phyloP scores from a whole-genome alignment of 2,888 invertebrate genomes.

The Neoaliturus tenellus region DNA sequence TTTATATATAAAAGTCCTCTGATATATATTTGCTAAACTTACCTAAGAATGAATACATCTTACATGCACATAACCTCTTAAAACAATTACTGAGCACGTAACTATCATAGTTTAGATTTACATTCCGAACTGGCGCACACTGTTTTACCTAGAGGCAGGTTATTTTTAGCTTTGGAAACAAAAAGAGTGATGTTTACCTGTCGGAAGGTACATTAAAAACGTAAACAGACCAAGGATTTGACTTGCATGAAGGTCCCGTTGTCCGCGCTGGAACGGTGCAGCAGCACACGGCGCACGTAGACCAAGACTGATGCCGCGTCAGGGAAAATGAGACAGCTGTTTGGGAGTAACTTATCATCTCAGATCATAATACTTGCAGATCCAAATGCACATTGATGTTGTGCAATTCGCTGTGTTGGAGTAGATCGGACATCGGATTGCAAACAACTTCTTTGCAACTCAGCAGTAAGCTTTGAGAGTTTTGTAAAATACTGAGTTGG shows the following conservation, averaged over 20 bases:
- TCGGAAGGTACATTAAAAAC: slow-evolving; percentile 20
- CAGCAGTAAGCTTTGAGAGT: no score
- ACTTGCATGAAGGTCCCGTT: slow-evolving; percentile 39
- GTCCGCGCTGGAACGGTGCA: not conserved
- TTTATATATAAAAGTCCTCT: no score
- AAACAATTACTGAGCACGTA: no score
- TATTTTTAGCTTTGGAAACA: not conserved
- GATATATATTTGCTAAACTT: no score
- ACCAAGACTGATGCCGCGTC: not conserved
- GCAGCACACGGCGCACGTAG: not conserved
- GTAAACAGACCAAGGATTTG: slow-evolving; percentile 32
- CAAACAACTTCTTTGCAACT: no score
- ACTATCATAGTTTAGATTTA: not conserved
- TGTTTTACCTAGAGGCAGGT: not conserved
- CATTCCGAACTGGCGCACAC: not conserved
- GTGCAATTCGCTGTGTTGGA: not conserved
- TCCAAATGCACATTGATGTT: not conserved
- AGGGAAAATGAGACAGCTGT: not conserved
- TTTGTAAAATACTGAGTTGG: no score
- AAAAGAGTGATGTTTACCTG: not conserved
- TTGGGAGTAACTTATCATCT: not conserved
- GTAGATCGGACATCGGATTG: no score
- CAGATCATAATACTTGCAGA: slow-evolving; percentile 3
- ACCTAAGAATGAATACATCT: no score
- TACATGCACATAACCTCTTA: no score